Evolutionary conservation across 1,140 invertebrate species (phyloP), one percentile per base, ranked within the genome.

Genomic region (Eufriesea mexicana): DNA sequence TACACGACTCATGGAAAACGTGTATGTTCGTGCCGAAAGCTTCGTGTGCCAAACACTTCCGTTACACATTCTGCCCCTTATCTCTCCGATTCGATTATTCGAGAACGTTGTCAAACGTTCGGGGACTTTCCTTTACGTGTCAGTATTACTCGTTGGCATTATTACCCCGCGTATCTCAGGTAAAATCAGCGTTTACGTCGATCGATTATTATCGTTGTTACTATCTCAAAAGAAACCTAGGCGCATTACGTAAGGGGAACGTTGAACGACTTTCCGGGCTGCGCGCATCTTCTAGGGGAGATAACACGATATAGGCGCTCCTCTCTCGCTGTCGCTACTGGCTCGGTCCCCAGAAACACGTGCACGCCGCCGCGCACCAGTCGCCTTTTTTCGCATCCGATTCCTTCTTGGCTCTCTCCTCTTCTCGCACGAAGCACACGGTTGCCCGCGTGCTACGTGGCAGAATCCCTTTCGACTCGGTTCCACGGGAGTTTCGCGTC

Each of bases 61-160:
- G 20, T 35, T 35, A 47, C 25, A 1, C 45, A 5, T 66, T 59
- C 20, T 62, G 0, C 45, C 10, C 14, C 9, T 20, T 25, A 9
- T 14, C 35, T n/a, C 20, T 20, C 2, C n/a, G 12, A 20, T n/a
- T 51, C 28, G 16, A n/a, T 73, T 64, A 16, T 14, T 23, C 49
- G 20, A 28, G 8, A 35, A 51, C 28, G 2, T 51, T 18, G 16
- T 23, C 59, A 1, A 35, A 54, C 57, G 45, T 25, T 45, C 76
- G 28, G 23, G 35, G 57, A 73, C 72, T 74, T 77, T 73, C 59
- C 68, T 70, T 83, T 79, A 49, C 80, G 59, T 57, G 57, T 73
- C 78, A 68, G 79, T 86, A 83, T 86, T 87, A 87, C 74, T 62
- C 70, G 42, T 85, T 59, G 6, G 82, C 85, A 71, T 86, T 87